Base-by-base conservation (phyloP, 30 jellyfish, hydroid and myxozoan genomes). In the Haliclystus octoradiatus region DNA sequence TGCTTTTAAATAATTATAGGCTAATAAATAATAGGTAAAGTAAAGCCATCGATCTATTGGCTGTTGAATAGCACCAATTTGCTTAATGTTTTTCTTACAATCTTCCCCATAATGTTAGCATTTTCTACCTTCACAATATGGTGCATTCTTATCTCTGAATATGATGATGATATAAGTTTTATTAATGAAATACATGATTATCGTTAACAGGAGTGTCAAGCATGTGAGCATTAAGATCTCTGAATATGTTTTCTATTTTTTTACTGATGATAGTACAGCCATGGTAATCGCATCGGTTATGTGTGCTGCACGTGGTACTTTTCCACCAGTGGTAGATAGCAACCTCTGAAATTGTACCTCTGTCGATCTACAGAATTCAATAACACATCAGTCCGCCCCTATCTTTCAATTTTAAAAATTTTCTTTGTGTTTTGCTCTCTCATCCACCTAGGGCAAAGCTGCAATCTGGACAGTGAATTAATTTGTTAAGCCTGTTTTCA, bases 371-470 rank as follows among this genome's bases (percentile, higher is more conserved):
- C 94, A 81, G 12, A 81, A 76, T 9, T 13, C 50, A 14, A 72
- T 31, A 2, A 81, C 91, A 67, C 91, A 73, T 15, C 7, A 81
- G 47, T 5, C 94, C 90, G 22, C 94, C 94, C 49, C 90, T 33
- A 62, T 74, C 83, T 81, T 81, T 81, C 46, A 73, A 47, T 19
- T 57, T 57, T 28, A 81, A 52, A 52, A 81, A 71, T 7, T 26
- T 33, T 30, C 2, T 63, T 25, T 28, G 72, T 25, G 26, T 34
- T 1, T 24, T 24, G 34, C 29, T 26, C n/a, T 1, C n/a, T n/a
- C 50, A 23, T 3, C 30, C n/a, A n/a, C n/a, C 27, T 63, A 22
- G 50, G n/a, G 85, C 70, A 2, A 63, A 23, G 28, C 81, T 23
- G 62, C 81, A 74, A 12, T 34, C 31, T n/a, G 22, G 25, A 27